Percentiles rank a stretch among this genome's conserved stretches.
phyloP scores from a whole-genome alignment of 2,113 vertebrate species.

The Empidonax alnorum region DNA sequence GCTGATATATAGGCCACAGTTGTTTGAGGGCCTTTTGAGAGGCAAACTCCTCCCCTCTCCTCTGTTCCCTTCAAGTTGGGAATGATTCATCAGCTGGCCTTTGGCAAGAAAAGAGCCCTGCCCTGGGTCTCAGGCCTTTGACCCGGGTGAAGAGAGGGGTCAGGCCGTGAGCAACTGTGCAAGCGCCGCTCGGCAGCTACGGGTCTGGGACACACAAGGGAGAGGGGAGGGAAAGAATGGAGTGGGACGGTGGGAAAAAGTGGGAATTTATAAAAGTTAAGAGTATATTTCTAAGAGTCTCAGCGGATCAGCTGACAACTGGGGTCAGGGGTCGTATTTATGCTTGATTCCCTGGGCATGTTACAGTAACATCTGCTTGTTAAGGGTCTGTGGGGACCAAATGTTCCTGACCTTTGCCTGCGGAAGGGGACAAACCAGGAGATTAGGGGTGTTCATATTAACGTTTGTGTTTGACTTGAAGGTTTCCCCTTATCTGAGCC shows the following conservation, averaged over 20 bases:
- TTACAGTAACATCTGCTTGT: slow-evolving; percentile 99
- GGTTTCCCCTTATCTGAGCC: slow-evolving; percentile 39
- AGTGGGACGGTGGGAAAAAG: slow-evolving; percentile 93
- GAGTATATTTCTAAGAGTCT: slow-evolving; percentile 95
- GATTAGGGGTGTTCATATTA: slow-evolving; percentile 77
- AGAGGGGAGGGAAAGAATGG: slow-evolving; percentile 75
- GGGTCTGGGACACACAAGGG: slow-evolving; percentile 80
- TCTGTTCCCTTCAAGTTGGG: slow-evolving; percentile 81
- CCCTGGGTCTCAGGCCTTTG: slow-evolving; percentile 92
- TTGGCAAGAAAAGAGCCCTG: slow-evolving; percentile 90
- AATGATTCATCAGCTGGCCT: slow-evolving; percentile 97
- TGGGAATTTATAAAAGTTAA: slow-evolving; percentile 89
- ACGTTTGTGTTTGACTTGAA: slow-evolving; percentile 60
- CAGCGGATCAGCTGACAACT: slow-evolving; percentile 91
- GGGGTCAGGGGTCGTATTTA: slow-evolving; percentile 91
- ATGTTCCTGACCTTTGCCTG: slow-evolving; percentile 82
- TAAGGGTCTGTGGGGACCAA: slow-evolving; percentile 83
- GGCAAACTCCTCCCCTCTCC: slow-evolving; percentile 77
- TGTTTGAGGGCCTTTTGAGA: slow-evolving; percentile 92
- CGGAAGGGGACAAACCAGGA: slow-evolving; percentile 69
- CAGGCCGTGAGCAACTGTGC: slow-evolving; percentile 86
- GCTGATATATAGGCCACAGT: slow-evolving; percentile 93
- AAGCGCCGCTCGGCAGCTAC: slow-evolving; percentile 78
- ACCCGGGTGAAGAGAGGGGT: slow-evolving; percentile 92
- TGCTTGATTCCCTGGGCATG: slow-evolving; percentile 87